Evolutionary conservation across 1,140 invertebrate species (phyloP).

Genomic region (Colletes gigas): DNA sequence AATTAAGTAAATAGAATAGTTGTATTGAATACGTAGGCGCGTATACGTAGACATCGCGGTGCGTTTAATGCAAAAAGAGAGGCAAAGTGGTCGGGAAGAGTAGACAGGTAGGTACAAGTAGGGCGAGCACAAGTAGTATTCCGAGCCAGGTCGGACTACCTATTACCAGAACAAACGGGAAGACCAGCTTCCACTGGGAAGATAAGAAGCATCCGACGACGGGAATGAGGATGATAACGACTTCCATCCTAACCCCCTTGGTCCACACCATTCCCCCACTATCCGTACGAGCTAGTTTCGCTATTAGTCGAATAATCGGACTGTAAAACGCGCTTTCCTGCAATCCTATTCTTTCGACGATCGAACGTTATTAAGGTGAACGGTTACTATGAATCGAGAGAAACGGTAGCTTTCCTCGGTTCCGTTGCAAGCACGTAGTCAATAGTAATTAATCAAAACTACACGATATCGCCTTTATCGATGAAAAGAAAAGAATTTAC

Average conservation of each 20-base stretch:
- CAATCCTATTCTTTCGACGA: background rate
- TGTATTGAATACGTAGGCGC: background rate
- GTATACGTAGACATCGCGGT: background rate
- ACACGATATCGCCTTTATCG: too few relatives aligned
- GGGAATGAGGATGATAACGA: conserved; percentile 49
- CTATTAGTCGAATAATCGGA: conserved; percentile 36
- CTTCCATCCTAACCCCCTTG: conserved; percentile 9
- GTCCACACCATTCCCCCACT: background rate
- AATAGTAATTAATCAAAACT: too few relatives aligned
- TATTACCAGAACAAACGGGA: conserved; percentile 58
- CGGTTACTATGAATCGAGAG: too few relatives aligned
- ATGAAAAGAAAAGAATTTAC: too few relatives aligned
- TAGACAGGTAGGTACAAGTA: conserved; percentile 50
- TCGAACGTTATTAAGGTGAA: too few relatives aligned
- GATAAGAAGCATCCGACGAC: conserved; percentile 50
- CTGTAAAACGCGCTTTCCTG: conserved; percentile 17
- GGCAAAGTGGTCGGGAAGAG: background rate
- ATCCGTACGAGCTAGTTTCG: background rate
- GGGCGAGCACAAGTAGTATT: conserved; percentile 43
- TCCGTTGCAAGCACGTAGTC: too few relatives aligned
- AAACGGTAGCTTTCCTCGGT: too few relatives aligned
- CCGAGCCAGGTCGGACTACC: too few relatives aligned
- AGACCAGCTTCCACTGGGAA: conserved; percentile 25
- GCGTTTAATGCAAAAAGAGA: background rate
- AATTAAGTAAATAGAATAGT: too few relatives aligned